Evolutionary conservation across 2,888 invertebrate species (phyloP), one percentile per base, ranked within the genome.

Genomic region (Colletes collaris): DNA sequence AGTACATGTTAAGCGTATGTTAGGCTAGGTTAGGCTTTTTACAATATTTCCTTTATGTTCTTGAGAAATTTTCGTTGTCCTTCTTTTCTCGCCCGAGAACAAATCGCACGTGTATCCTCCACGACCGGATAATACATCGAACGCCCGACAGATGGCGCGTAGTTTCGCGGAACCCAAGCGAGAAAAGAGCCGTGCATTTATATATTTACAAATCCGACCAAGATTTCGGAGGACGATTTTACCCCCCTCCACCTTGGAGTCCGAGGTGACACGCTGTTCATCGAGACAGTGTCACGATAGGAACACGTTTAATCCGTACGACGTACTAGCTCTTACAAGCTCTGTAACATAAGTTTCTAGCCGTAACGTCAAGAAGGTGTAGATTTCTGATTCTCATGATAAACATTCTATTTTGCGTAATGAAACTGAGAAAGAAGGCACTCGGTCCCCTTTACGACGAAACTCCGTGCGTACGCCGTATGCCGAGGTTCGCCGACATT

Each of bases 401-500:
- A 83, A 85, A 86, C 85, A 83, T 81, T 87, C 82, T 86, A 86
- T 88, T 79, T 79, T 80, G 83, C 83, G 88, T 84, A 89, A 85
- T 84, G 83, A 86, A 79, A 79, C 56, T 80, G 77, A 76, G 37
- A n/a, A 55, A 81, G 92, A 93, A 93, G 92, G 90, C 92, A 93
- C 92, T 89, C 92, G 92, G 92, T 93, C 92, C 92, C 92, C 92
- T 92, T 92, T 92, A 93, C 92, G 89, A 87, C 88, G 81, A 92
- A 92, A 92, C 92, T 91, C 91, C 85, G 90, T 88, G 87, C 91
- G 91, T 91, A 91, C 91, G 89, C 88, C 90, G 90, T 89, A 87
- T 87, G 82, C 81, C 82, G 90, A 92, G 88, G 92, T 92, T 92
- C 92, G 88, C 84, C 82, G 87, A 86, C 88, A 89, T 92, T 91